Percentiles rank a stretch among this genome's conserved stretches.
Evolutionary conservation across 2,113 vertebrate genomes (phyloP).

Genomic region (Psittacus erithacus): DNA sequence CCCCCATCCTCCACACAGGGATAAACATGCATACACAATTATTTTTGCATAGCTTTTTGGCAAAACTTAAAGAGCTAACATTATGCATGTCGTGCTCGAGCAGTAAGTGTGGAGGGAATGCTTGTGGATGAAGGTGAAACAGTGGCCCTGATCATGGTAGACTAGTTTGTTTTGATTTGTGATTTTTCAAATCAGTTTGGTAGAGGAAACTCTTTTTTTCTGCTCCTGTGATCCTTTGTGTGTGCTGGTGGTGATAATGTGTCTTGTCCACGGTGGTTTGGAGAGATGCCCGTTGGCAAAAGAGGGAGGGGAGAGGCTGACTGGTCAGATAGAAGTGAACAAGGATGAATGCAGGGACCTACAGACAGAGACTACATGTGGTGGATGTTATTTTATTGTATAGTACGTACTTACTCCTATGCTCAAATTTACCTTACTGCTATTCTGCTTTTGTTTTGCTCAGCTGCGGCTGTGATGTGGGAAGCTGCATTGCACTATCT

Average conservation of each 20-base stretch:
- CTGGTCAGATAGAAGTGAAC: background rate
- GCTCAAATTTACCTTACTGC: background rate
- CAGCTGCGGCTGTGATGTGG: background rate
- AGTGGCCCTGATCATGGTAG: background rate
- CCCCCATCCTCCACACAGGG: background rate
- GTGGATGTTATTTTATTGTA: background rate
- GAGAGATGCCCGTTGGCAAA: background rate
- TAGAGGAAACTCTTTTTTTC: background rate
- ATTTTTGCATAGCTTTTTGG: background rate
- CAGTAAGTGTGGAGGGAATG: background rate
- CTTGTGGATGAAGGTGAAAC: background rate
- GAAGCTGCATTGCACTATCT: accelerated
- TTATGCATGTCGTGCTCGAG: accelerated
- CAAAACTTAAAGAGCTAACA: background rate
- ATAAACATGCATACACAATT: background rate
- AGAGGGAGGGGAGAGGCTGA: background rate
- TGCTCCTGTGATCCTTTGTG: background rate
- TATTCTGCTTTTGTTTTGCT: background rate
- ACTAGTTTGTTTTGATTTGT: background rate
- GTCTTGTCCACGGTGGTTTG: background rate
- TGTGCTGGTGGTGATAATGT: background rate
- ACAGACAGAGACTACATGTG: background rate
- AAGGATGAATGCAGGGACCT: too few species aligned
- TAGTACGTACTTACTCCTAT: background rate
- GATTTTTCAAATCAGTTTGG: background rate